These are phyloP conservation scores for Glyptemys insculpta DNA, from an alignment of 2,797 vertebrate species.

Conservation along the genomic window DNA sequence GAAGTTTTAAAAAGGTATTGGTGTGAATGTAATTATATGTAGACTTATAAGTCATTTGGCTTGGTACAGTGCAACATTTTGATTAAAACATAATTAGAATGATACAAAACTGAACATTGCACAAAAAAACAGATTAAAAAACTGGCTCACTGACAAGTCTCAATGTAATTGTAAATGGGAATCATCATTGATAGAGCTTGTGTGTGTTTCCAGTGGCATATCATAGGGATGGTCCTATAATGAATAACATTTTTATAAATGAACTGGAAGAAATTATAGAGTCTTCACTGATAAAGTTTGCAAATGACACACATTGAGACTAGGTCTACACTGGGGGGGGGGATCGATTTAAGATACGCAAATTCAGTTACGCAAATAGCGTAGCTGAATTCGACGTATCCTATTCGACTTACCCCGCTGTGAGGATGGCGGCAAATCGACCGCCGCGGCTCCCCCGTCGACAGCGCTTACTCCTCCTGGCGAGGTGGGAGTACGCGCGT, in stretches of 20 bases:
- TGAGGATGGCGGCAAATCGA: no score
- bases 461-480: no score
- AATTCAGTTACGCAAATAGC: no score
- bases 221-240: not conserved
- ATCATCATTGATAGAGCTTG: not conserved
- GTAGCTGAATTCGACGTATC: no score
- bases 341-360: no score
- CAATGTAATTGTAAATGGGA: not conserved
- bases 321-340: no score
- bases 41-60: not conserved
- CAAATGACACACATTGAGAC: not conserved
- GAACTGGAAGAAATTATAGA: not conserved
- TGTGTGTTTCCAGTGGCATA: not conserved
- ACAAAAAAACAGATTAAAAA: not conserved
- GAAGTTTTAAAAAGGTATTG: not conserved
- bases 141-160: not conserved
- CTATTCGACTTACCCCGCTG: no score
- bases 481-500: no score
- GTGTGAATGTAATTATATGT: no score
- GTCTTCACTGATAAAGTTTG: not conserved
- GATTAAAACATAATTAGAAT: not conserved
- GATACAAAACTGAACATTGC: not conserved
- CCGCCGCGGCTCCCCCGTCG: no score
- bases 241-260: not conserved
- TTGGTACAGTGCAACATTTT: not conserved